phyloP scores from a whole-genome alignment of 1,140 invertebrate species.

The Trypoxylus dichotomus region DNA sequence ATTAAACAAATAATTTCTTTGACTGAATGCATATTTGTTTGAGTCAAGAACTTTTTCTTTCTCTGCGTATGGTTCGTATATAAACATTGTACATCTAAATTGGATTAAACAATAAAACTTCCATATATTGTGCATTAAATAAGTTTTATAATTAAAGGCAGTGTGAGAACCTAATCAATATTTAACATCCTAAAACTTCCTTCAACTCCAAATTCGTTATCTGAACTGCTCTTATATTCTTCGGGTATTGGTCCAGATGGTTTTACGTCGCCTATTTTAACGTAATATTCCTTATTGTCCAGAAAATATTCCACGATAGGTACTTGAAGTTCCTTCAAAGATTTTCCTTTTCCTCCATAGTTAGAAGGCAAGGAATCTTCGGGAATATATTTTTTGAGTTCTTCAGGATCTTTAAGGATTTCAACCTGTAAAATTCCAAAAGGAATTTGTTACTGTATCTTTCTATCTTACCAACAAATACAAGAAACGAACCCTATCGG shows the following conservation, averaged over 20 bases:
- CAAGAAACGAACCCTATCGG: neutral
- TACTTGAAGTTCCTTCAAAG: conserved; percentile 29
- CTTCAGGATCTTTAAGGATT: neutral
- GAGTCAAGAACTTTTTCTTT: too few relatives aligned
- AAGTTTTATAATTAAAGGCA: too few relatives aligned
- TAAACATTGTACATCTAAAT: too few relatives aligned
- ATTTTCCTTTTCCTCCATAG: neutral
- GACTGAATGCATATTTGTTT: too few relatives aligned
- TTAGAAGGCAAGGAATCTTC: neutral
- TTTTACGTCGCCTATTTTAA: conserved; percentile 30
- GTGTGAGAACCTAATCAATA: conserved; percentile 39
- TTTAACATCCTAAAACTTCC: conserved; percentile 38
- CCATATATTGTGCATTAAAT: too few relatives aligned
- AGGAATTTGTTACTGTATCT: neutral
- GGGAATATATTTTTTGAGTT: neutral
- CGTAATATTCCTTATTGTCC: conserved; percentile 30
- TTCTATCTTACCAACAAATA: too few relatives aligned
- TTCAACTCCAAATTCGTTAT: conserved; percentile 32
- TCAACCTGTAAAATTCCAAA: neutral
- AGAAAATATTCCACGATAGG: conserved; percentile 34
- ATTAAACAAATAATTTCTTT: too few relatives aligned
- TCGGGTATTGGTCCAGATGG: conserved; percentile 19
- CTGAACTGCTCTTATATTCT: conserved; percentile 24
- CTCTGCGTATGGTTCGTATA: too few relatives aligned
- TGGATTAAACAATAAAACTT: too few relatives aligned